Percentiles rank a stretch among this genome's conserved stretches.
Conservation (phyloP, 2,113 vertebrate species). For the Pomatorhinus ruficollis region DNA sequence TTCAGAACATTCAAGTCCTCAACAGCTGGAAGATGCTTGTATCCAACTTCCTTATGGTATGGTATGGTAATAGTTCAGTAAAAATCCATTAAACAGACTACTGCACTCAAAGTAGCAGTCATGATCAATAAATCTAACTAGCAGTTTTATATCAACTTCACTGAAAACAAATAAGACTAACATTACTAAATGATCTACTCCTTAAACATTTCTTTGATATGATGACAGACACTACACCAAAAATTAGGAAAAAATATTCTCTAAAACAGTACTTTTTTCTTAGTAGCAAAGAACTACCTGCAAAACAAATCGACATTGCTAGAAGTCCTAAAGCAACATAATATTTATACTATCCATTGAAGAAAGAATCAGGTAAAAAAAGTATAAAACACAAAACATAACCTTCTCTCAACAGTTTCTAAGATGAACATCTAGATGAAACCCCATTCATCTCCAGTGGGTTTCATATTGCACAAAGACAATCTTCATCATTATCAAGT, state of each 20-base stretch:
- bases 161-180: background rate
- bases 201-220: background rate
- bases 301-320: background rate
- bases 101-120: slow-evolving; percentile 38
- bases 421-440: background rate
- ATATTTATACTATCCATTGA: background rate
- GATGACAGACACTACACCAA: background rate
- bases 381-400: background rate
- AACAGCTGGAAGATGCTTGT: background rate
- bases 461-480: background rate
- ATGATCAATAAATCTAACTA: background rate
- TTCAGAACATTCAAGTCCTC: background rate
- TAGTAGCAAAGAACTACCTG: background rate
- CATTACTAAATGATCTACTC: background rate
- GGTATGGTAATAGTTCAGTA: background rate
- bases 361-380: background rate
- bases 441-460: background rate
- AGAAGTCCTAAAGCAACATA: background rate
- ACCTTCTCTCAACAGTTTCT: background rate
- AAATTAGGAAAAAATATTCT: background rate
- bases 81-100: slow-evolving; percentile 34
- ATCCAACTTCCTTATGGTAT: background rate
- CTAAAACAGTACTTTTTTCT: background rate
- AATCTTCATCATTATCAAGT: background rate
- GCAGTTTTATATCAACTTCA: background rate